phyloP scores from a whole-genome alignment of 2,113 vertebrate species.

The Vombatus ursinus region DNA sequence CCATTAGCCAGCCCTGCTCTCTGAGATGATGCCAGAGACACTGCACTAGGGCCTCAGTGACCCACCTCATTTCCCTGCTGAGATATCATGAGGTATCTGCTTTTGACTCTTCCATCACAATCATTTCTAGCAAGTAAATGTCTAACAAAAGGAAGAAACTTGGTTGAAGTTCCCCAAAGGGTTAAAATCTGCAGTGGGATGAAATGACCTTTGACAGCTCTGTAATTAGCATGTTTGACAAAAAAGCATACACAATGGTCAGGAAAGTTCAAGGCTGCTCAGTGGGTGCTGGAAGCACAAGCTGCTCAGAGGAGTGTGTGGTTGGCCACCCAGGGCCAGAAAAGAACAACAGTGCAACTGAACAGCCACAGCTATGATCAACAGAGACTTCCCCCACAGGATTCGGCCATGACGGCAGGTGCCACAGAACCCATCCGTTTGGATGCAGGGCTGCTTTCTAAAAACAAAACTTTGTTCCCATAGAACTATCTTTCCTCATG shows the following conservation, averaged over 20 bases:
- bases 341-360: background rate
- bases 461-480: background rate
- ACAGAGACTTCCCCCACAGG: background rate
- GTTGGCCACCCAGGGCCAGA: background rate
- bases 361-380: background rate
- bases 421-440: background rate
- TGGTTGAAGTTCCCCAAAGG: constrained; percentile 9
- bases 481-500: background rate
- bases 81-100: rapidly evolving
- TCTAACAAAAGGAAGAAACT: rapidly evolving
- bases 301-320: background rate
- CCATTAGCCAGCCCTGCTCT: background rate
- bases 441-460: background rate
- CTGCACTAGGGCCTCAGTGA: background rate
- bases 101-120: background rate
- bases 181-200: background rate
- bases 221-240: constrained; percentile 25
- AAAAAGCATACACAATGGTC: background rate
- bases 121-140: background rate
- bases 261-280: background rate
- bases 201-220: background rate
- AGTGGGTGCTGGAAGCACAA: background rate
- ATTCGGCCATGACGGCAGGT: background rate
- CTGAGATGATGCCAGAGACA: background rate
- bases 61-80: rapidly evolving